Base-by-base conservation (phyloP, 2,888 invertebrate genomes). In the Pachliopta kotzebuea region DNA sequence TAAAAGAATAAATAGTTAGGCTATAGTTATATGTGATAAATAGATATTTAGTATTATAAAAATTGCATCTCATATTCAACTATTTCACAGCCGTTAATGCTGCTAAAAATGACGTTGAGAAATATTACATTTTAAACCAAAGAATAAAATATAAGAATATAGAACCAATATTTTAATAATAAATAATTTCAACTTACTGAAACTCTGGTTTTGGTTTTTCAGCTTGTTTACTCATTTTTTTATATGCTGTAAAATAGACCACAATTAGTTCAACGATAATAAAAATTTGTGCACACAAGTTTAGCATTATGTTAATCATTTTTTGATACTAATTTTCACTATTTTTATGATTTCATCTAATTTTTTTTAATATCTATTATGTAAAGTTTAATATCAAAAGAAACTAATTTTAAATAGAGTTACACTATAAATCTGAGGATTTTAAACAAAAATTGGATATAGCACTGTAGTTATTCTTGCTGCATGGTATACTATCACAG, bases 171-270 rank as follows among this genome's bases (percentile, higher is more conserved):
- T 49, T 6, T n/a, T 49, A 17, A n/a, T 21, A 52, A 52, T 52
- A 52, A 56, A 50, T 21, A 21, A 59, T 37, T 24, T 23, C n/a
- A 45, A 65, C 65, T 65, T 61, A 65, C 65, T 65, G 60, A 29
- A 65, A 65, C 49, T 65, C 45, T 45, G 45, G 60, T 37, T 23
- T 45, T 18, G 64, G 60, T 6, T 60, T 50, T 26, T 61, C 45
- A n/a, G 9, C 23, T 7, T 24, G 45, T 23, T 60, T 57, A 29
- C 57, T 54, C 65, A 65, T 60, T 31, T 29, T 45, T 60, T 26
- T 62, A 31, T 23, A 56, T 23, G 14, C 65, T 65, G 61, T 53
- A 54, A 65, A 60, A 65, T 52, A 65, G 21, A 17, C 57, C 23
- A 57, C 8, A 52, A 52, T 52, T 11, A 52, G 50, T 45, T n/a